Evolutionary conservation across 2,113 vertebrate genomes (phyloP).

Genomic region (Marcusenius ussheri): DNA sequence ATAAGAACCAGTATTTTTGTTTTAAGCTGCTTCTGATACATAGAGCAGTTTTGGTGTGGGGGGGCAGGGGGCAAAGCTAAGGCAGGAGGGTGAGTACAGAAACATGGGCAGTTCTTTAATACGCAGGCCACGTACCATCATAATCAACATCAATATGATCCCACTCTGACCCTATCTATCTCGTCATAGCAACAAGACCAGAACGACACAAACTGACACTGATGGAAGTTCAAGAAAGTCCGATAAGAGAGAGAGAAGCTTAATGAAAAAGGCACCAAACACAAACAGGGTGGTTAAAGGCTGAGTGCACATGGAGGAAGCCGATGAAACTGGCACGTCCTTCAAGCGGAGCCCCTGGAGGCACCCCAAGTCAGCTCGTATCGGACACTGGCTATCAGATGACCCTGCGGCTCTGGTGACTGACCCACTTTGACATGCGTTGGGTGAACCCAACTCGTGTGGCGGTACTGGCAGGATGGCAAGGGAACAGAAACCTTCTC

Average conservation of each 20-base stretch:
- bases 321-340: neutral
- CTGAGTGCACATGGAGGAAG: neutral
- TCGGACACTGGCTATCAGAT: neutral
- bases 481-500: neutral
- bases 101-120: neutral
- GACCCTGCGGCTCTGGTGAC: neutral
- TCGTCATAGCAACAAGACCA: neutral
- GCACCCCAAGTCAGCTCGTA: neutral
- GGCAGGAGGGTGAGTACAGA: neutral
- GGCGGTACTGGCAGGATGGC: neutral
- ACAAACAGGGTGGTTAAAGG: neutral
- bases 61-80: neutral
- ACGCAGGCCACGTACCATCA: neutral
- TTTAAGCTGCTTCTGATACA: neutral
- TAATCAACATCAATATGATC: neutral
- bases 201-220: neutral
- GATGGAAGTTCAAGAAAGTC: neutral
- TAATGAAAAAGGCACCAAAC: neutral
- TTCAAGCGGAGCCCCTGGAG: neutral
- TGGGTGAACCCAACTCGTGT: neutral
- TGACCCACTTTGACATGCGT: neutral
- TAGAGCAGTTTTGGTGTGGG: neutral
- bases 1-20: neutral
- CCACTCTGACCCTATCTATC: neutral
- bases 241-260: neutral